Evolutionary conservation across 2,113 vertebrate species (phyloP), one percentile per base, ranked within the genome.

Genomic region (Canis aureus): DNA sequence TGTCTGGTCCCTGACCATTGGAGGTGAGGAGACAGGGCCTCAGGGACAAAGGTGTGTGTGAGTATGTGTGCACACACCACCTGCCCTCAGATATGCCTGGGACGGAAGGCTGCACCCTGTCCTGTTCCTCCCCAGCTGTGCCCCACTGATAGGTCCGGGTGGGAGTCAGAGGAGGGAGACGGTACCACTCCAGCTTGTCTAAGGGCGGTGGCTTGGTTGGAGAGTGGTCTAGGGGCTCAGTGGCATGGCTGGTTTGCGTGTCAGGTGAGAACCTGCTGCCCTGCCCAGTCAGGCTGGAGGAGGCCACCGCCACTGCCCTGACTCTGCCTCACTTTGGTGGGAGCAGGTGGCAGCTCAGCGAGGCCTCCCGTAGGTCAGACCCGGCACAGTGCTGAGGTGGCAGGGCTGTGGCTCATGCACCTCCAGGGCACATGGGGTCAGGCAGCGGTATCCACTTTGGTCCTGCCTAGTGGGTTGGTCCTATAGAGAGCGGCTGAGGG

Each of bases 1-100:
- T 7, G 3, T 22, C 35, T 17, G 12, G 15, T 15, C 66, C 32
- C 8, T 7, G 1, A 51, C 3, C 12, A 35, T 73, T 62, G 43
- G 35, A 25, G 16, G 25, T 38, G 7, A 35, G 17, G 23, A 22
- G 32, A 10, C 49, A 11, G 29, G 49, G 43, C 10, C 32, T 35
- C 27, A 20, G 5, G 19, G 25, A 23, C 0, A 4, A 23, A 29
- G 78, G 17, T 8, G 12, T 13, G 19, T 32, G 27, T 23, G 8
- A 22, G 23, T 11, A 4, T 5, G 4, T 7, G n/a, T 2, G n/a
- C 0, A 2, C 22, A 32, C 2, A 16, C 23, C 23, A 25, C 1
- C 81, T 60, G 32, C 35, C 29, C 64, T 57, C 69, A 11, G 43
- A 64, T 17, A 4, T 15, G 11, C 4, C 69, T 43, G 43, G 43